Base-by-base conservation (phyloP, 2,888 invertebrate genomes). In the Ferdinandea cuprea region DNA sequence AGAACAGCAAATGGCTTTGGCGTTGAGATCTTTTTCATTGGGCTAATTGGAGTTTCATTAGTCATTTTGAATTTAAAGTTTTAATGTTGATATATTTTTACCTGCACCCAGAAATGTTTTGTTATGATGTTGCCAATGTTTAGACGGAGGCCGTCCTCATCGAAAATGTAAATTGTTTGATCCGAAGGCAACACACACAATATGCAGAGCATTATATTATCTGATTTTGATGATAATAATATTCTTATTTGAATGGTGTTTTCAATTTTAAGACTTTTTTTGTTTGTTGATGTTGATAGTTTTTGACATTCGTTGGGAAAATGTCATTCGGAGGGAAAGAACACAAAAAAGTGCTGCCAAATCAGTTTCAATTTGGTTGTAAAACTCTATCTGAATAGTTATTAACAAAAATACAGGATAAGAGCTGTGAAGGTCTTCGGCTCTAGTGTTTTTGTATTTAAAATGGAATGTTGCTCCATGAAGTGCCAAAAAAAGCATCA, bases 81-180 rank as follows among this genome's bases (percentile, higher is more conserved):
- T n/a, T n/a, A n/a, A n/a, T n/a, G n/a, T n/a, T 17, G 17, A 0
- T 5, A 7, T 30, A 8, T 17, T 30, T 52, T 54, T 48, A 66
- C 79, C 84, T 84, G 28, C 5, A 88, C 32, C 89, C 89, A 88
- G 15, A 88, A 88, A 44, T 88, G 87, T 15, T 87, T 85, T 17
- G 86, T 87, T 13, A 88, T 86, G 0, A 88, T 86, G 15, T 46
- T 9, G 6, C 63, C 84, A 8, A 88, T 65, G n/a, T 85, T 61
- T 6, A 87, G 71, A 8, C 13, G 25, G 5, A 63, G 42, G 3
- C 74, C 80, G 1, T 63, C 28, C 8, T 68, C 42, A n/a, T 69
- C 65, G 11, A 74, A 80, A 8, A 74, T 74, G n/a, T 58, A 2
- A n/a, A 80, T 32, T 9, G 56, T 21, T 30, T 69, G 7, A 1